Evolutionary conservation across 2,888 invertebrate species (phyloP).

Genomic region (Scrobipalpa atriplicella): DNA sequence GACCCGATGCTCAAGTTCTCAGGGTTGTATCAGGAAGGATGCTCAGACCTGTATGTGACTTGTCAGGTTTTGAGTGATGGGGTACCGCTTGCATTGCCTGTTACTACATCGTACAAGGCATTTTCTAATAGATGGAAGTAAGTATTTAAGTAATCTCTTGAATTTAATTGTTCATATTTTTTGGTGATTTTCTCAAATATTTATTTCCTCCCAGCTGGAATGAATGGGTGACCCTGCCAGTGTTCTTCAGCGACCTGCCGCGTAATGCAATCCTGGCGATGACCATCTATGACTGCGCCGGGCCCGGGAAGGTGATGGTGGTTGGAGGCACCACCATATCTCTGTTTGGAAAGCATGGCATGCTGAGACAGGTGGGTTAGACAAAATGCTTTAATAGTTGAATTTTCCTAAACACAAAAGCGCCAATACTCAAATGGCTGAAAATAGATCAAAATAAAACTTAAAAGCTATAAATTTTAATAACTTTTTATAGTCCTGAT

Average conservation of each 20-base stretch:
- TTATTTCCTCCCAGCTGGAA: constrained; percentile 92
- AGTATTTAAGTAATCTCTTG: constrained; percentile 51
- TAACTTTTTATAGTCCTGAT: no score
- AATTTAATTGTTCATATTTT: background rate
- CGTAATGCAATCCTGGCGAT: constrained; percentile 92
- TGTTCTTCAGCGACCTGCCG: constrained; percentile 95
- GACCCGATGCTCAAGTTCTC: constrained; percentile 96
- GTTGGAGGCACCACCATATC: constrained; percentile 97
- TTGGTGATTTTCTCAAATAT: constrained; percentile 5
- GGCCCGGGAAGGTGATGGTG: constrained; percentile 91
- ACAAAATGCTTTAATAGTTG: background rate
- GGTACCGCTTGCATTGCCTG: constrained; percentile 91
- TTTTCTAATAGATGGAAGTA: constrained; percentile 97
- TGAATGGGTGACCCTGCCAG: constrained; percentile 96
- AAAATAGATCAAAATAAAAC: no score
- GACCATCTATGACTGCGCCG: constrained; percentile 96
- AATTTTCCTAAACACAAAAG: no score
- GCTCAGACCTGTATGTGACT: constrained; percentile 94
- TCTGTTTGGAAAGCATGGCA: constrained; percentile 97
- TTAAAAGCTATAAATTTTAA: no score
- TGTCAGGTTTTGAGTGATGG: constrained; percentile 93
- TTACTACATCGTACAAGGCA: constrained; percentile 95
- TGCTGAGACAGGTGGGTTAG: constrained; percentile 89
- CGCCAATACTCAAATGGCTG: no score
- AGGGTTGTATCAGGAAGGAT: constrained; percentile 92